Percentiles rank a stretch among this genome's conserved stretches.
Evolutionary conservation across 2,888 invertebrate species (phyloP).

Genomic region (Stenodema calcarata): DNA sequence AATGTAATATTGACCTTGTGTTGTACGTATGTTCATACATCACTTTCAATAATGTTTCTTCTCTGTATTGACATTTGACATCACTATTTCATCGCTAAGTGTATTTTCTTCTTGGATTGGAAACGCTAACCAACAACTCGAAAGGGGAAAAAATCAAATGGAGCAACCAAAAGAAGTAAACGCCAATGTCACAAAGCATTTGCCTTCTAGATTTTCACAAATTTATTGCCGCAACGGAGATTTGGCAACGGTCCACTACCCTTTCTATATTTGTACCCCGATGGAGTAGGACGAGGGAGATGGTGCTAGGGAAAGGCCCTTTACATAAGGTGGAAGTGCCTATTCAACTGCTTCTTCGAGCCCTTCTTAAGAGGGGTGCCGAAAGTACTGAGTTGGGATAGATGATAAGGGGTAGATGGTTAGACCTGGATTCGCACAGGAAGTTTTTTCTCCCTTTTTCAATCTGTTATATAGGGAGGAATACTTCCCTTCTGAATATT

Average conservation of each 20-base stretch:
- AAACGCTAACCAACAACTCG: not conserved
- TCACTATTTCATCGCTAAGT: no score
- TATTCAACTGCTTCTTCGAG: not conserved
- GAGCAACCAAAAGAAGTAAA: not conserved
- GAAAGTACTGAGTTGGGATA: not conserved
- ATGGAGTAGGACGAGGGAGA: not conserved
- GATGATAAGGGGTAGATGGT: not conserved
- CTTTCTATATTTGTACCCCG: conserved; percentile 35
- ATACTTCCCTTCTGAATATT: conserved; percentile 28
- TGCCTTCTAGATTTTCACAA: not conserved
- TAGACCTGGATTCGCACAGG: not conserved
- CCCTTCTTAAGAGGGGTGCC: not conserved
- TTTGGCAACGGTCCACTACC: conserved; percentile 28
- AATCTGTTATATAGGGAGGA: conserved; percentile 25
- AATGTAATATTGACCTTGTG: no score
- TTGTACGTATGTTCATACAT: no score
- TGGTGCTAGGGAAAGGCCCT: not conserved
- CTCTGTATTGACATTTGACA: no score
- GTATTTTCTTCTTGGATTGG: no score
- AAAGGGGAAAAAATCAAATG: not conserved
- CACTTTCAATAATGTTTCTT: no score
- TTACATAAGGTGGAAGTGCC: conserved; percentile 36
- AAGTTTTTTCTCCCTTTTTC: conserved; percentile 29
- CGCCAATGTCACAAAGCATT: not conserved
- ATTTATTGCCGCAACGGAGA: conserved; percentile 22